A percentile compares a stretch with the other conserved stretches of the same genome.
These are phyloP conservation scores for Bradypodion pumilum DNA, from an alignment of 2,797 vertebrate genomes.

Conservation along the genomic window DNA sequence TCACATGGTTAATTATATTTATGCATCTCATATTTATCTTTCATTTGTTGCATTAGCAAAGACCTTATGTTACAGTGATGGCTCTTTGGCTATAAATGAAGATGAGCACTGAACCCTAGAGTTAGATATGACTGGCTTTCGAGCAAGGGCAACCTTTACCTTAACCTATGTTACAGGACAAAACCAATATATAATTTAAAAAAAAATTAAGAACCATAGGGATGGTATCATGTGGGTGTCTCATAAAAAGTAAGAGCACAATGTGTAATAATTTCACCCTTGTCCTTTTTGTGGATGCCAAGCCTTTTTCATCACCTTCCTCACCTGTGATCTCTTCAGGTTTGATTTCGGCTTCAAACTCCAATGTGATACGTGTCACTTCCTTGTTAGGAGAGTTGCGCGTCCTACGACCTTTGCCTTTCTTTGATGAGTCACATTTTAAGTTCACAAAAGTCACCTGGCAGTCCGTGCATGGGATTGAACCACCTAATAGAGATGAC, in stretches of 20 bases:
- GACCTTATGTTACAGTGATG: not conserved
- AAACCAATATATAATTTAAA: not conserved
- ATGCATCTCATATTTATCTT: not conserved
- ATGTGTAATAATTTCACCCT: not conserved
- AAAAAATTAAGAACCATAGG: not conserved
- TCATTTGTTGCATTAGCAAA: not conserved
- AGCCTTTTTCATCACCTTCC: not conserved
- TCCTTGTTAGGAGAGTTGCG: constrained; percentile 91
- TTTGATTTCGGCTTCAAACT: constrained; percentile 95
- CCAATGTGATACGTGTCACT: constrained; percentile 92
- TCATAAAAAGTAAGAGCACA: not conserved
- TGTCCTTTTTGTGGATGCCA: not conserved
- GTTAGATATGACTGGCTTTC: no score
- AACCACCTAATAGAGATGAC: constrained; percentile 73
- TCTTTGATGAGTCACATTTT: constrained; percentile 95
- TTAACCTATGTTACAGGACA: no score
- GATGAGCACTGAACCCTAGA: no score
- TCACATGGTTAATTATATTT: not conserved
- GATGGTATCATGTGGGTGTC: not conserved
- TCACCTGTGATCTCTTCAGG: constrained; percentile 92
- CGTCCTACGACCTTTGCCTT: constrained; percentile 85
- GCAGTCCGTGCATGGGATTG: constrained; percentile 90
- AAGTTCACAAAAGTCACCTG: constrained; percentile 95
- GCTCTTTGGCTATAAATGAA: no score
- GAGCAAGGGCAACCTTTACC: no score